Conservation (phyloP, 2,113 vertebrate species). For the Ailurus styani region DNA sequence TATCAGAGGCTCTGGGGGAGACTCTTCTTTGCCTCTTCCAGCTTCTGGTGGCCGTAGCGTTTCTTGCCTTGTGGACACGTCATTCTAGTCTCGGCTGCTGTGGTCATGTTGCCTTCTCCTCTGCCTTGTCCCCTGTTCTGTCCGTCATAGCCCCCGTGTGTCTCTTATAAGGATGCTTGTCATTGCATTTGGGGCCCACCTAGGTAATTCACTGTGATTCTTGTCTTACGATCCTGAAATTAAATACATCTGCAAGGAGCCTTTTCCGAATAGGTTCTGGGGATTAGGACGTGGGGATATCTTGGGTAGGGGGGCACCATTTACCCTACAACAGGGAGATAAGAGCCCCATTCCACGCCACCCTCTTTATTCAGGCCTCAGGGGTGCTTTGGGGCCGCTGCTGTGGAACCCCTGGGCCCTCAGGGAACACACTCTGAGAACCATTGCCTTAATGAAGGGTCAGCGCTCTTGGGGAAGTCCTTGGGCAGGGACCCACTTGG, state of each 20-base stretch:
- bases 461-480: background rate
- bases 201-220: background rate
- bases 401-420: background rate
- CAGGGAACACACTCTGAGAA: background rate
- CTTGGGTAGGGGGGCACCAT: background rate
- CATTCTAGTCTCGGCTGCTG: fast-evolving
- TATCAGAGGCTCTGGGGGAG: background rate
- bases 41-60: background rate
- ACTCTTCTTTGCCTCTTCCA: background rate
- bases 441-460: background rate
- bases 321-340: background rate
- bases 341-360: background rate
- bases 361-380: background rate
- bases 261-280: background rate
- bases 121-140: background rate
- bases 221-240: background rate
- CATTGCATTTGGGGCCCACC: background rate
- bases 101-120: no score
- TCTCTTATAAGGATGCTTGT: background rate
- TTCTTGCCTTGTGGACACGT: background rate
- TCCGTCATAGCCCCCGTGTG: background rate
- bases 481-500: background rate
- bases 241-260: background rate
- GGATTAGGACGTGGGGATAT: background rate
- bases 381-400: background rate